Base-by-base conservation (phyloP, 2,888 invertebrate genomes). In the Strigamia transsilvanica region DNA sequence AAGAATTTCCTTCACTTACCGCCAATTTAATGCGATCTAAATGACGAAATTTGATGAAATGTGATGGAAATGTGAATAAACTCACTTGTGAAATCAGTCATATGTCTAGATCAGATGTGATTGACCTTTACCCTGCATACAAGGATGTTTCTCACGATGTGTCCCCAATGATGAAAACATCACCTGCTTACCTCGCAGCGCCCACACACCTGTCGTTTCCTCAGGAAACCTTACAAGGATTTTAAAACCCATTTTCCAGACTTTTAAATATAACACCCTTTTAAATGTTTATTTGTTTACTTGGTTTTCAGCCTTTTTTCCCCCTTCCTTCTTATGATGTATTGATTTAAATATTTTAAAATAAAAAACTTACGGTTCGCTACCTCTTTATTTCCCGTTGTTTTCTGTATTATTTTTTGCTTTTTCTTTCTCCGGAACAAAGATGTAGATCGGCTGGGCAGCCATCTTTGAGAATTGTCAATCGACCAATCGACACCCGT, bases 111-210 rank as follows among this genome's bases (percentile, higher is more conserved):
- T 42, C 7, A 73, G 73, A 73, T 73, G 73, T 73, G 32, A 73
- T 32, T 73, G 73, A 73, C 73, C 73, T 73, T 73, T 73, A 32
- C 23, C 73, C 73, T 7, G 10, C 27, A 12, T 73, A 73, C 32
- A 32, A 73, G 73, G 73, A 73, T 73, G 73, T 73, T 73, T 73
- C 73, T 73, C 73, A 73, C 73, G 73, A 73, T 73, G 73, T 73
- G 73, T 73, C 73, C 73, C 73, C 73, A 73, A 73, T 73, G 73
- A 73, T 73, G 73, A 73, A 73, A 32, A 32, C 73, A 73, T 32
- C 73, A 73, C 73, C 73, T 73, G 73, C 32, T 73, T 73, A 73
- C 73, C 73, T 73, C 73, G 73, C 73, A 73, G 73, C 73, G 73
- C 73, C 73, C 73, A 73, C 73, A 73, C 73, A 73, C 73, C 73